Evolutionary conservation across 2,797 vertebrate species (phyloP), one percentile per base, ranked within the genome.

Genomic region (Chaetophractus vellerosus): DNA sequence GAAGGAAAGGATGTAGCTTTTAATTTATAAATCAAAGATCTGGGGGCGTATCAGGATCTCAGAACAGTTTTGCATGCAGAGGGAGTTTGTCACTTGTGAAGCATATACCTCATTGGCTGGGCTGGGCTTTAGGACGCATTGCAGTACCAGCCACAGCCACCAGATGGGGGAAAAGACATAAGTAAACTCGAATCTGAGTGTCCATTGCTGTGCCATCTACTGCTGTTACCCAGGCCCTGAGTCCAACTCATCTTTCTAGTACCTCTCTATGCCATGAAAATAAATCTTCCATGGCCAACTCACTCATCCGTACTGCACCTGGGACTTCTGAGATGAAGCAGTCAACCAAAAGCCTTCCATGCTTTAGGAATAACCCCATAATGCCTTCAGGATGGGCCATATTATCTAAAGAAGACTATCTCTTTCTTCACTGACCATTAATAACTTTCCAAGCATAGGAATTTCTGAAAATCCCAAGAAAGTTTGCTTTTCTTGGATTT

Each of bases 141-240:
- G 94, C 80, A 94, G 76, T 96, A 86, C 95, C 88, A 85, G 23
- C 55, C 31, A 31, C 28, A 63, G 16, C 93, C 97, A 97, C 88
- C 94, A 97, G 97, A 55, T 45, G 93, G 97, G 41, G 84, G 78
- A 41, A 94, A 59, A 94, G 79, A 86, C 45, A 45, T 38, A 63
- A 69, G 80, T 24, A 33, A 76, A 72, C 63, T 33, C 3, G 0
- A 71, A 45, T 36, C 26, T 24, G 11, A 10, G 14, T n/a, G 0
- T 6, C 48, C 57, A 38, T 48, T 59, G 14, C 15, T 7, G 36
- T 10, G 26, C n/a, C 10, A 11, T 63, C 36, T 26, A 6, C 75
- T 38, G 75, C n/a, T 59, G 31, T 48, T 78, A 48, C 50, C 23
- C 26, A 18, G 18, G 9, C 26, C 50, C 18, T 2, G 16, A 48